These are phyloP conservation scores for Metridium senile DNA, from an alignment of 92 coral and sea anemone species.

Conservation along the genomic window DNA sequence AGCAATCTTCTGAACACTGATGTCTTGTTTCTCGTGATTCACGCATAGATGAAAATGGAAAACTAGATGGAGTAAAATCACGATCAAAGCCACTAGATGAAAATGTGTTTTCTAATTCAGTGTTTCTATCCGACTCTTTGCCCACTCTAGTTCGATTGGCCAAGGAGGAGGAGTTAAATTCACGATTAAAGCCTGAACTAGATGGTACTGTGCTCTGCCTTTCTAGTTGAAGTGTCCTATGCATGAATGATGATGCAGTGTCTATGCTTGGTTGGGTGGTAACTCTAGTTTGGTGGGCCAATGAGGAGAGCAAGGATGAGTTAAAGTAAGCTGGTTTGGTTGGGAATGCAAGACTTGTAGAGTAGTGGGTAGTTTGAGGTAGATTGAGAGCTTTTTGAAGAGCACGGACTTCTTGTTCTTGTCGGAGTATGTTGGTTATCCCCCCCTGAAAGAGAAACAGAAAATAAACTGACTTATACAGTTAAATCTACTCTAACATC, in stretches of 20 bases:
- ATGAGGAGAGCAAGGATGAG: not conserved
- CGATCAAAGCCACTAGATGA: not conserved
- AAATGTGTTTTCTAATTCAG: not conserved
- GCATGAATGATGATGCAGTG: not conserved
- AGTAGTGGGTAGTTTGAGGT: conserved; percentile 11
- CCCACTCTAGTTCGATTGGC: too few relatives aligned
- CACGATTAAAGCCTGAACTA: not conserved
- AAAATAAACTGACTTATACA: not conserved
- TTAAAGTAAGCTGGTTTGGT: not conserved
- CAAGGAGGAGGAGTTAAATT: too few relatives aligned
- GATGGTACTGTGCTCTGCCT: not conserved
- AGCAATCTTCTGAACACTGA: not conserved
- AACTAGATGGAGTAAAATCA: not conserved
- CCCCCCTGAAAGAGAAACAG: conserved; percentile 22
- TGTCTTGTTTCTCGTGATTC: not conserved
- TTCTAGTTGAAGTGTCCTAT: not conserved
- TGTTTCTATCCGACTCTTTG: too few relatives aligned
- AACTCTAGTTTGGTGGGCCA: not conserved
- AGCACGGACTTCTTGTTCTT: conserved; percentile 37
- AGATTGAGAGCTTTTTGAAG: conserved; percentile 34
- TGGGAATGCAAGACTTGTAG: conserved; percentile 1
- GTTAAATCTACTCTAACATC: not conserved
- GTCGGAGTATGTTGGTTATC: not conserved
- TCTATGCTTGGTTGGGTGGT: conserved; percentile 5
- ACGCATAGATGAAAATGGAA: not conserved